Percentiles rank a stretch among this genome's conserved stretches.
Evolutionary conservation across 2,113 vertebrate species (phyloP).

Genomic region (Miniopterus natalensis): DNA sequence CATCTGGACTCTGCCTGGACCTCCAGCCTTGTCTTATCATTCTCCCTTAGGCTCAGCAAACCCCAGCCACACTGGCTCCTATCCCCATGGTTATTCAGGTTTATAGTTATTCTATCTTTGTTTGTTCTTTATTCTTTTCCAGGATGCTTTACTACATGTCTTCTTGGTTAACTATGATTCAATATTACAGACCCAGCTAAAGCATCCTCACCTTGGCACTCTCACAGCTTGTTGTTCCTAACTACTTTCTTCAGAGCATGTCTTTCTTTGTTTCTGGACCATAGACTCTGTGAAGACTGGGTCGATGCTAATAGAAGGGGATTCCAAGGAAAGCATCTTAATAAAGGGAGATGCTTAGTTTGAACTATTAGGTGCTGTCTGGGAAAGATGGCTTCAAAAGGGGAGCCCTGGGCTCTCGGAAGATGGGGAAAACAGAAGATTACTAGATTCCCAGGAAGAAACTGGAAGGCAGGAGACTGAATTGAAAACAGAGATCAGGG

Average conservation of each 20-base stretch:
- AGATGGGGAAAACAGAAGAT: background rate
- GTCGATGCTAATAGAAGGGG: background rate
- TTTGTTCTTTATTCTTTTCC: background rate
- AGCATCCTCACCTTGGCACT: background rate
- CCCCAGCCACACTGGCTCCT: background rate
- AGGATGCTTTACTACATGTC: background rate
- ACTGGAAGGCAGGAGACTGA: background rate
- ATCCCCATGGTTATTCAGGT: background rate
- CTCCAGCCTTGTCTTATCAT: background rate
- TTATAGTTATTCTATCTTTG: background rate
- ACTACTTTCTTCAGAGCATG: background rate
- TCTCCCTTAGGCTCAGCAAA: background rate
- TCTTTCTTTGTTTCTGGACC: background rate
- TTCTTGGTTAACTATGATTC: background rate
- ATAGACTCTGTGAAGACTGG: background rate
- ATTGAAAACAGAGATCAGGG: background rate
- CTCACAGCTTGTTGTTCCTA: background rate
- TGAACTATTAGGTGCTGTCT: background rate
- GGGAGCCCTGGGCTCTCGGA: background rate
- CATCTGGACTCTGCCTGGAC: fast-evolving
- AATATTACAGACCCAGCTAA: background rate
- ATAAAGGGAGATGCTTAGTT: background rate
- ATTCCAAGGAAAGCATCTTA: background rate
- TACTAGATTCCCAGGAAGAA: background rate
- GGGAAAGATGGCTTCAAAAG: background rate